phyloP scores from a whole-genome alignment of 2,797 vertebrate genomes.

The Pipistrellus nathusii region DNA sequence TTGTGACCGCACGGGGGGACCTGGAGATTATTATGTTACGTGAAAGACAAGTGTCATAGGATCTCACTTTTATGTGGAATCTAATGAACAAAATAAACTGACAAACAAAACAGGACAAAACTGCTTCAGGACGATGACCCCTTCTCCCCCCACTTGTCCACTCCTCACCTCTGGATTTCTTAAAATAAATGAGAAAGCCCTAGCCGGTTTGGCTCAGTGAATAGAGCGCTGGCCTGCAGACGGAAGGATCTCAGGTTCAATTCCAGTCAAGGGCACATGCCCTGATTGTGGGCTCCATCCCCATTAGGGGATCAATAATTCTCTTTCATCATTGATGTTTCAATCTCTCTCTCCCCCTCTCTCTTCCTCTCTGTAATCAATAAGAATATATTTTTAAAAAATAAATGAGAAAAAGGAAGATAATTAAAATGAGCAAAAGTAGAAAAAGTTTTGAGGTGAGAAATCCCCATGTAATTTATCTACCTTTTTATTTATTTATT shows the following conservation, averaged over 20 bases:
- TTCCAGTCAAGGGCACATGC: neutral
- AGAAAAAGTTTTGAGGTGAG: neutral
- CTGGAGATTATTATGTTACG: too few relatives aligned
- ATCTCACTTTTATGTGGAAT: too few relatives aligned
- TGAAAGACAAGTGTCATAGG: too few relatives aligned
- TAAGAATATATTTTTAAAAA: neutral
- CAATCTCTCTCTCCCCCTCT: neutral
- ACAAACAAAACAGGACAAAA: too few relatives aligned
- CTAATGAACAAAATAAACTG: too few relatives aligned
- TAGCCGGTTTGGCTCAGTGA: neutral
- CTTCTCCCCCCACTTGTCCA: too few relatives aligned
- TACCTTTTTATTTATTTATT: neutral
- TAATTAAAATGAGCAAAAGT: conserved; percentile 29
- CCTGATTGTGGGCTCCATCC: neutral
- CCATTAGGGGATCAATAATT: neutral
- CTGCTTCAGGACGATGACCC: too few relatives aligned
- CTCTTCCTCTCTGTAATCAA: neutral
- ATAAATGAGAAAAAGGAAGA: neutral
- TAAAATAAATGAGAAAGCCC: neutral
- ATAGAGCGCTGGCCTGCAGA: rapidly evolving
- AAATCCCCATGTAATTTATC: neutral
- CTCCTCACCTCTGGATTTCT: too few relatives aligned
- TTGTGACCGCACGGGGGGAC: too few relatives aligned
- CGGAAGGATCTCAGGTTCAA: neutral
- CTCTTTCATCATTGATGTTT: neutral